Conservation (phyloP, 2,797 vertebrate species). For the Peromyscus melanophrys region DNA sequence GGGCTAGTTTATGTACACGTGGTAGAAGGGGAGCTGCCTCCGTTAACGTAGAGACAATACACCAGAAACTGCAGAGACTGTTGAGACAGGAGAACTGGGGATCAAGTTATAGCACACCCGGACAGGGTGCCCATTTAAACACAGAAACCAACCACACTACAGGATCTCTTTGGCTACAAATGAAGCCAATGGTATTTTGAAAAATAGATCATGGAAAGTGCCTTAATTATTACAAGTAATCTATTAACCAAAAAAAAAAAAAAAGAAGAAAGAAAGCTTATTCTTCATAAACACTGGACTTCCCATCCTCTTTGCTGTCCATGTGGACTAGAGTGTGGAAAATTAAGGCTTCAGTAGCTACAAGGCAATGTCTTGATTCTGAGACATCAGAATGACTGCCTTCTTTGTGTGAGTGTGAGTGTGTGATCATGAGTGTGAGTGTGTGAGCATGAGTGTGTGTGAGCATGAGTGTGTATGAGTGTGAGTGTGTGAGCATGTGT, state of each 20-base stretch:
- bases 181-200: background rate
- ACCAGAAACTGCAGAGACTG: background rate
- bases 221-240: conserved; percentile 8
- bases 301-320: background rate
- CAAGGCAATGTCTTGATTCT: background rate
- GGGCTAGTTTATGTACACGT: background rate
- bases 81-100: background rate
- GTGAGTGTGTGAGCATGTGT: background rate
- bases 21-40: background rate
- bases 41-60: background rate
- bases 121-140: background rate
- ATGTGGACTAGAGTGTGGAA: background rate
- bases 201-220: background rate
- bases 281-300: background rate
- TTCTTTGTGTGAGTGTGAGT: background rate
- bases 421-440: no score
- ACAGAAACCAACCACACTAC: background rate
- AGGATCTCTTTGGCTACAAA: background rate
- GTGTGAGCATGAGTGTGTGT: background rate
- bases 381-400: background rate
- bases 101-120: background rate
- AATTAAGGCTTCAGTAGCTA: background rate
- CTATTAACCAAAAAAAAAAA: background rate
- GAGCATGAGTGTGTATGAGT: no score
- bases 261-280: conserved; percentile 32